Conservation (phyloP, 2,113 vertebrate genomes). For the Dromiciops gliroides region DNA sequence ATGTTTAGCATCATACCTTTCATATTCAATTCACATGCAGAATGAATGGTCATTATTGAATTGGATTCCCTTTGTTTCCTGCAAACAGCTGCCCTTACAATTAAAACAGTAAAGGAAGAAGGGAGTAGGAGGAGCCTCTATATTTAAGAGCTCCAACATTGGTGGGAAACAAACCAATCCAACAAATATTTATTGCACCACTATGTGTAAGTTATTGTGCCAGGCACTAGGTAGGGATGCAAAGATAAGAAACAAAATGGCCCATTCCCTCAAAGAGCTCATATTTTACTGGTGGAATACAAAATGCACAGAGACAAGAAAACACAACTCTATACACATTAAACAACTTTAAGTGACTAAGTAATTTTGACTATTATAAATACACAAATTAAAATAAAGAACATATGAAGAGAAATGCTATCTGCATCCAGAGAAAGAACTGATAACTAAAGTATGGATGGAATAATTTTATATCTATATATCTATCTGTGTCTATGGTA, state of each 20-base stretch:
- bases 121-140: not conserved
- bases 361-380: not conserved
- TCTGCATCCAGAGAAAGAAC: not conserved
- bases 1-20: not conserved
- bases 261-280: not conserved
- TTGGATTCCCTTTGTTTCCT: not conserved
- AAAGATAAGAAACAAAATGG: not conserved
- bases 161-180: not conserved
- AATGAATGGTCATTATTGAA: not conserved
- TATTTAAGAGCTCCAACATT: not conserved
- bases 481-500: not conserved
- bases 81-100: not conserved
- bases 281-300: not conserved
- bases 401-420: not conserved
- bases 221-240: not conserved
- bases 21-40: not conserved
- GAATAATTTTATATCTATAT: not conserved
- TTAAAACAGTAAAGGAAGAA: not conserved
- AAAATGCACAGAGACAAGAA: not conserved
- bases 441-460: not conserved
- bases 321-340: not conserved
- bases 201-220: not conserved
- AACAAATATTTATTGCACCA: not conserved
- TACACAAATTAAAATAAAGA: not conserved
- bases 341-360: not conserved